These are phyloP conservation scores for Chaetophractus vellerosus DNA, from an alignment of 2,797 vertebrate species.

Conservation along the genomic window DNA sequence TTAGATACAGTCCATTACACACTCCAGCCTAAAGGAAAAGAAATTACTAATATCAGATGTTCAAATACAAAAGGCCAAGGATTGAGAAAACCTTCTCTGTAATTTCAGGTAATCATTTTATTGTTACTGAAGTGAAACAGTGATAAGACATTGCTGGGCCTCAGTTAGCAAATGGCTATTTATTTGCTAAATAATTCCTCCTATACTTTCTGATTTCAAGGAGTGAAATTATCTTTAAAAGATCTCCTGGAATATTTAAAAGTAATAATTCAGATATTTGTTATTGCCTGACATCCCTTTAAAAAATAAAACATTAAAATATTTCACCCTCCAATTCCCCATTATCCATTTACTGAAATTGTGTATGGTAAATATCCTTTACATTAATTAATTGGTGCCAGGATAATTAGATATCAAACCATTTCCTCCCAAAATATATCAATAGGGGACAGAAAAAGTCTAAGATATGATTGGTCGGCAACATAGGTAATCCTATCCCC, in stretches of 20 bases:
- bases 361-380: background rate
- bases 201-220: background rate
- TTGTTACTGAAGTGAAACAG: slow-evolving; percentile 70
- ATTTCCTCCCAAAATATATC: background rate
- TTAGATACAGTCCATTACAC: slow-evolving; percentile 81
- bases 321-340: background rate
- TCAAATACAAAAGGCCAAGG: slow-evolving; percentile 73
- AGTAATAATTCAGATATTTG: background rate
- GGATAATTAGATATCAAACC: background rate
- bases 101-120: slow-evolving; percentile 47
- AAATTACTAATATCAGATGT: slow-evolving; percentile 73
- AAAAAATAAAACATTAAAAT: background rate
- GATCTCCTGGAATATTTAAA: background rate
- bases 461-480: background rate
- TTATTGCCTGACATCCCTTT: background rate
- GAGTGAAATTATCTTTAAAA: background rate
- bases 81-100: slow-evolving; percentile 61
- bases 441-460: background rate
- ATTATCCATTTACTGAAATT: background rate
- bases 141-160: slow-evolving; percentile 58
- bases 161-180: slow-evolving; percentile 40
- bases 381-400: background rate
- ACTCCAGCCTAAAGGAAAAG: slow-evolving; percentile 78
- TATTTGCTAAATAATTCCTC: background rate
- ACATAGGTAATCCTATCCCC: background rate